Evolutionary conservation across 2,113 vertebrate species (phyloP).

Genomic region (Delphinapterus leucas): DNA sequence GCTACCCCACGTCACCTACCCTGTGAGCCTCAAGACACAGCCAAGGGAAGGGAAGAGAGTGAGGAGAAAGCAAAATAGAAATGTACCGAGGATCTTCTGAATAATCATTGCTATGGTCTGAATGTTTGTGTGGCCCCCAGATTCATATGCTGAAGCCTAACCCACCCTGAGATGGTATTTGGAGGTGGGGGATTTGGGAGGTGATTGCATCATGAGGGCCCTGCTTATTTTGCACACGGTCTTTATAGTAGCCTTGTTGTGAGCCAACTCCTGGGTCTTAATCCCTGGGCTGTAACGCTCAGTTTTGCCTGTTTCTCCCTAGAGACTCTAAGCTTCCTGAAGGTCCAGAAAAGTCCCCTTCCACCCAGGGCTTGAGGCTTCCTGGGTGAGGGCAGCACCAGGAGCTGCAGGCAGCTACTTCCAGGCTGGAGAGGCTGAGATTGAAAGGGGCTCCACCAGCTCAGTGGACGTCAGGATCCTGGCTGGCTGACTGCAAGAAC

Average conservation of each 20-base stretch:
- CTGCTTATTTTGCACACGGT: neutral
- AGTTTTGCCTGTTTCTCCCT: neutral
- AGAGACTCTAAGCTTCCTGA: neutral
- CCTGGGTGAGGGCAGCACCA: neutral
- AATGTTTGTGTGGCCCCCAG: neutral
- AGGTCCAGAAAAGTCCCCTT: neutral
- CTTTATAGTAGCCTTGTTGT: neutral
- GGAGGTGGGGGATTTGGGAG: neutral
- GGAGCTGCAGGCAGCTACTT: accelerated
- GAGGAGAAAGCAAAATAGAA: neutral
- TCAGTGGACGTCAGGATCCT: neutral
- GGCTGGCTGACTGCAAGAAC: neutral
- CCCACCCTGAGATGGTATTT: accelerated
- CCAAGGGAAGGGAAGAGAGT: neutral
- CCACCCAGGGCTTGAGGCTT: accelerated
- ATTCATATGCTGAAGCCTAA: neutral
- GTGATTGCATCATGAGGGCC: neutral
- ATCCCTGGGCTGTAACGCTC: accelerated
- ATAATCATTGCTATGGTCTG: neutral
- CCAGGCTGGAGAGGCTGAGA: neutral
- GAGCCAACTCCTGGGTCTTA: neutral
- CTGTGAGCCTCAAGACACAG: neutral
- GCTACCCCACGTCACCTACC: too few relatives aligned
- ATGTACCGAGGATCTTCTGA: neutral
- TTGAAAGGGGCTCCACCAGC: neutral